phyloP scores from a whole-genome alignment of 2,113 vertebrate genomes.

The Actenoides lindsayi region DNA sequence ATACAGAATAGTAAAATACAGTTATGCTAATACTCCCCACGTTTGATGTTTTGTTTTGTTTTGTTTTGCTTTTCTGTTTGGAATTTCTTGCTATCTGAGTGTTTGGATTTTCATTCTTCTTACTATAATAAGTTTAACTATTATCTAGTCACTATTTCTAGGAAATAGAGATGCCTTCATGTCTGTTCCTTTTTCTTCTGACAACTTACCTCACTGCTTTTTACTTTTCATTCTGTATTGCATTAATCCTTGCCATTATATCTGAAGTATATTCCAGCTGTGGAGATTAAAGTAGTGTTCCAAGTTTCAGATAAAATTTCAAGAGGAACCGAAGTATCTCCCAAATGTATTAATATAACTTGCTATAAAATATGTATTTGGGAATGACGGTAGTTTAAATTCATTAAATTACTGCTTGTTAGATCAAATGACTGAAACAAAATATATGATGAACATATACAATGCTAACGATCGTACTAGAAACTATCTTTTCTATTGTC shows the following conservation, averaged over 20 bases:
- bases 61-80: background rate
- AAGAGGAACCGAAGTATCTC: background rate
- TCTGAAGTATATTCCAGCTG: background rate
- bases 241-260: background rate
- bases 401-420: background rate
- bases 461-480: background rate
- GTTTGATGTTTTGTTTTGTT: background rate
- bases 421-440: background rate
- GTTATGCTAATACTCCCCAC: background rate
- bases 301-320: background rate
- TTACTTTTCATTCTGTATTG: background rate
- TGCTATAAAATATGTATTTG: background rate
- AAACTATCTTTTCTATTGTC: background rate
- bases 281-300: background rate
- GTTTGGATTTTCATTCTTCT: background rate
- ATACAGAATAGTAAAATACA: background rate
- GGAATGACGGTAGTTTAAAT: background rate
- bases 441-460: background rate
- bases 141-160: background rate
- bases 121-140: background rate
- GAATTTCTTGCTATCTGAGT: background rate
- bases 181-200: background rate
- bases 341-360: background rate
- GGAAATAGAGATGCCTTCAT: background rate
- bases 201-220: background rate